These are phyloP conservation scores for Xyrauchen texanus DNA, from an alignment of 2,113 vertebrate genomes.

Conservation along the genomic window DNA sequence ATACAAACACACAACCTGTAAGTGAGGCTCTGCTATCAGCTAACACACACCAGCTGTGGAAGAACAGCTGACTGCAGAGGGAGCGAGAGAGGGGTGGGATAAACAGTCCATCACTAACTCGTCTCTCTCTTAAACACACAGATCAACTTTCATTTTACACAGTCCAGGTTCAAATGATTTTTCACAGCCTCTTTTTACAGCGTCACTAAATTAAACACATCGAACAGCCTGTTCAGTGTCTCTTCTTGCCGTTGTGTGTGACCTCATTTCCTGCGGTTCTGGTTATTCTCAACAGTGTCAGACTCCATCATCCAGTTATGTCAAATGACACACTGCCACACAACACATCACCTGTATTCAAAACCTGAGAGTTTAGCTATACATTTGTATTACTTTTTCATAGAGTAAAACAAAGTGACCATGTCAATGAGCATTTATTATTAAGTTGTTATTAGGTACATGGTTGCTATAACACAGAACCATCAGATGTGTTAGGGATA, in stretches of 20 bases:
- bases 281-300: conserved; percentile 20
- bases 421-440: too few relatives aligned
- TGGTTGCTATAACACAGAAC: too few relatives aligned
- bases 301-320: conserved; percentile 7
- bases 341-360: background rate
- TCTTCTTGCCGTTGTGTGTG: background rate
- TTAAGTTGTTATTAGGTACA: too few relatives aligned
- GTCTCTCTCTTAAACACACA: conserved; percentile 11
- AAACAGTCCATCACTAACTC: conserved; percentile 3
- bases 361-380: background rate
- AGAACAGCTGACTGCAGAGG: conserved; percentile 50
- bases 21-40: background rate
- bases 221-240: too few relatives aligned
- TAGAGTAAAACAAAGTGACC: background rate
- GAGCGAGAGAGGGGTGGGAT: background rate
- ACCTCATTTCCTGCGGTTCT: conserved; percentile 16
- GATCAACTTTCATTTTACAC: too few relatives aligned
- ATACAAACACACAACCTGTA: background rate
- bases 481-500: too few relatives aligned
- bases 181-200: too few relatives aligned
- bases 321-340: conserved; percentile 3
- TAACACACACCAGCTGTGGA: conserved; percentile 43
- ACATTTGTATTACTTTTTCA: background rate
- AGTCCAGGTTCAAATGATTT: too few relatives aligned
- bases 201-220: too few relatives aligned